A percentile compares a stretch with the other conserved stretches of the same genome.
phyloP scores from a whole-genome alignment of 2,797 vertebrate genomes.

The Acropternis orthonyx region DNA sequence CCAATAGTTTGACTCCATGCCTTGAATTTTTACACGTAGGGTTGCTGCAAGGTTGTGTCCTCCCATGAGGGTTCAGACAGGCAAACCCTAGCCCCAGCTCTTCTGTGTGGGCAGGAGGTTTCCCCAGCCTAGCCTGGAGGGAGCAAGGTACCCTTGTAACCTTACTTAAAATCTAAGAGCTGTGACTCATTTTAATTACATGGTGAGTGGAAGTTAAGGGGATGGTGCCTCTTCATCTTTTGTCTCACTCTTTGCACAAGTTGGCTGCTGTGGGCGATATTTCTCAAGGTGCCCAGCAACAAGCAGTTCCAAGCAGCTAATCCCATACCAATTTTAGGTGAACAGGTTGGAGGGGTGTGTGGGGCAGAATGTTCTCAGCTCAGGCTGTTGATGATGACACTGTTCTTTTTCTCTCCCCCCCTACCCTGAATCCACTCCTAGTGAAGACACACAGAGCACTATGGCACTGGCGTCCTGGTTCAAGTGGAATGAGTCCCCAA shows the following conservation, averaged over 20 bases:
- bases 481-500: slow-evolving; percentile 83
- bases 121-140: not conserved
- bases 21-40: not conserved
- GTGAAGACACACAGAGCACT: not conserved
- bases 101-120: not conserved
- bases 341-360: not conserved
- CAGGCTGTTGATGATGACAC: not conserved
- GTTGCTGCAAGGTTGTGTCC: not conserved
- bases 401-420: not conserved
- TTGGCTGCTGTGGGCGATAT: not conserved
- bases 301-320: not conserved
- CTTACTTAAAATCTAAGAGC: not conserved
- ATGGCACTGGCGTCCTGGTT: slow-evolving; percentile 90
- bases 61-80: not conserved
- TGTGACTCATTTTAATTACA: not conserved
- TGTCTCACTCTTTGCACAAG: not conserved
- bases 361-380: not conserved
- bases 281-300: not conserved
- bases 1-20: not conserved
- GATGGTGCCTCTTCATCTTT: not conserved
- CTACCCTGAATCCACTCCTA: not conserved
- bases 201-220: not conserved
- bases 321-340: not conserved
- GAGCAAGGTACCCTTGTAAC: not conserved
- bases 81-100: accelerated